Conservation (phyloP, 2,797 vertebrate species). For the Gorsachius magnificus region DNA sequence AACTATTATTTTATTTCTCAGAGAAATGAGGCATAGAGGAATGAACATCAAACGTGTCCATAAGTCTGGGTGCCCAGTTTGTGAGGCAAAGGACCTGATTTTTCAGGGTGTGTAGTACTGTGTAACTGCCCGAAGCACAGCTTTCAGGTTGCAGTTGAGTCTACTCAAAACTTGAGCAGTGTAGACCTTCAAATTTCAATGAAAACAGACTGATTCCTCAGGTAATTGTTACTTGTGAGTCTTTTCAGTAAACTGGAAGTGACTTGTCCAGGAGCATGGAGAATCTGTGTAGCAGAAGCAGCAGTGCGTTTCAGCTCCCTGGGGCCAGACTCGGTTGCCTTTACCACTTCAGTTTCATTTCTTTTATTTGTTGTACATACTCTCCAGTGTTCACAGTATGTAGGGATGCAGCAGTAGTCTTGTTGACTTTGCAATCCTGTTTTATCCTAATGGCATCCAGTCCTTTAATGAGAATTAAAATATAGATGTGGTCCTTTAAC, state of each 20-base stretch:
- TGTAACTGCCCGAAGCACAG: not conserved
- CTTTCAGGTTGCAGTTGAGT: not conserved
- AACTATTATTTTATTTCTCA: not conserved
- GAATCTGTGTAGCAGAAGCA: not conserved
- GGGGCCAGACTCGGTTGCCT: not conserved
- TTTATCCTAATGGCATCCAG: not conserved
- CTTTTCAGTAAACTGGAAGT: not conserved
- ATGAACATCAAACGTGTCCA: accelerated
- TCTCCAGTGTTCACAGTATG: not conserved
- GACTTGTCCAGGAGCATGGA: not conserved
- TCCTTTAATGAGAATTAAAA: slow-evolving; percentile 4
- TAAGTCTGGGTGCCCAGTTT: not conserved
- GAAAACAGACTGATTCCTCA: not conserved
- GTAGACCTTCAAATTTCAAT: not conserved
- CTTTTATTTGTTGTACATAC: not conserved
- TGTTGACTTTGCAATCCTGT: not conserved
- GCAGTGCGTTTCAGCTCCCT: not conserved
- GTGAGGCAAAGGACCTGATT: not conserved
- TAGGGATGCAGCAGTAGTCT: not conserved
- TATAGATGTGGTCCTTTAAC: not conserved
- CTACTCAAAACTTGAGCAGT: not conserved
- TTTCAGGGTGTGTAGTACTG: not conserved
- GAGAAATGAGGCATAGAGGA: not conserved
- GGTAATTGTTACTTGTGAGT: not conserved
- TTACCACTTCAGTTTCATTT: not conserved